Base-by-base conservation (phyloP, 2,113 vertebrate species). In the Nothoprocta pentlandii region DNA sequence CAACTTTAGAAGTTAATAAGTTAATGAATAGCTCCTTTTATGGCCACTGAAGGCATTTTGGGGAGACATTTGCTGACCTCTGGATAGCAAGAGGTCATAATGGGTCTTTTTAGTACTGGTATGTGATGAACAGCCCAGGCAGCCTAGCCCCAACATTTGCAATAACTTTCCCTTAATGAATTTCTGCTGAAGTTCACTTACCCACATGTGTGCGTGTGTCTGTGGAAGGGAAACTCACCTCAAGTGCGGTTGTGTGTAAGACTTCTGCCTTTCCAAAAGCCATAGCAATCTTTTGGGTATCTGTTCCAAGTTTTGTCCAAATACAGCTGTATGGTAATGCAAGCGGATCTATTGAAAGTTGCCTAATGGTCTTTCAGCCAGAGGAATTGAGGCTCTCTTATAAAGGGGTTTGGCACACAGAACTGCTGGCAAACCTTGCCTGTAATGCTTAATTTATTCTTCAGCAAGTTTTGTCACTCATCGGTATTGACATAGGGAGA, bases 131-230 rank as follows among this genome's bases (percentile, higher is more conserved):
- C 8, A 21, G 8, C 30, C 44, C 23, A 14, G 53, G 69, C 17
- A 66, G 19, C 13, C 6, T 63, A 66, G 30, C 6, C 14, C 23
- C 3, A 64, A 28, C 16, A 2, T 54, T 56, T 3, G 3, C 25
- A 56, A 0, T 80, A 68, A n/a, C 16, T 79, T 51, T 62, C 1
- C 9, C 11, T 34, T 4, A 0, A 6, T 22, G 39, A 51, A 5
- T 61, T 67, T 6, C 6, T 80, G 25, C 22, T 34, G 56, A 28
- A 64, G 54, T 36, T 67, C 20, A 4, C 7, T 13, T 34, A 46
- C 14, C 25, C 2, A 0, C 34, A 25, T 32, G 16, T 44, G 21
- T 6, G 32, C 63, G 39, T 1, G 6, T 70, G 34, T 13, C 9
- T 70, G 16, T 49, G 68, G 25, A 26, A 16, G n/a, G 20, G 51